Percentiles rank a stretch among this genome's conserved stretches.
phyloP scores from a whole-genome alignment of 92 coral and sea anemone species.

The Siderastrea siderea region DNA sequence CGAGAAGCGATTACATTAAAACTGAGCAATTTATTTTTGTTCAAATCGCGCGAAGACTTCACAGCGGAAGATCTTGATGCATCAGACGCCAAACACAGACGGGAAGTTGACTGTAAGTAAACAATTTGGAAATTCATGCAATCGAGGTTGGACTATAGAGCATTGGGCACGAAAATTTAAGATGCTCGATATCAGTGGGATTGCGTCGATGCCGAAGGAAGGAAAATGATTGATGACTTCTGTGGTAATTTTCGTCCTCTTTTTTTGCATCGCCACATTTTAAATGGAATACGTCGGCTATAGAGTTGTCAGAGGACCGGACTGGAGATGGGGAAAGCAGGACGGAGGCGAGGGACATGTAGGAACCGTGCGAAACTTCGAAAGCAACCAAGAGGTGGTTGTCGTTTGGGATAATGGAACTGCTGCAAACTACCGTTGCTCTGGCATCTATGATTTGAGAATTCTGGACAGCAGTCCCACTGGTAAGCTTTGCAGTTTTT shows the following conservation, averaged over 20 bases:
- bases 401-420: slow-evolving; percentile 99
- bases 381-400: slow-evolving; percentile 98
- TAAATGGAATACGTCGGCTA: slow-evolving; percentile 97
- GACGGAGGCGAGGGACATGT: slow-evolving; percentile 99
- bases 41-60: too few species aligned
- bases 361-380: slow-evolving; percentile 97
- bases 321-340: slow-evolving; percentile 99
- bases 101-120: too few species aligned
- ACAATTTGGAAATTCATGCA: background rate
- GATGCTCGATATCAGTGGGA: background rate
- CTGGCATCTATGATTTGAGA: slow-evolving; percentile 91
- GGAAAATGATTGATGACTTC: slow-evolving; percentile 32
- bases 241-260: background rate
- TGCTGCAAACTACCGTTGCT: slow-evolving; percentile 98
- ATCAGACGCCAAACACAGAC: too few species aligned
- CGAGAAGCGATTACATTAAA: too few species aligned
- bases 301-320: slow-evolving; percentile 99
- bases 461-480: slow-evolving; percentile 95
- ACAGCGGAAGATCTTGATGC: too few species aligned
- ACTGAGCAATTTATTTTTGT: too few species aligned
- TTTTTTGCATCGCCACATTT: slow-evolving; percentile 13
- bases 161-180: slow-evolving; percentile 33
- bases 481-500: slow-evolving; percentile 66
- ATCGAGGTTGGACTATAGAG: slow-evolving; percentile 21
- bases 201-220: background rate